Conservation (phyloP, 1,140 invertebrate species). For the Drosophila triauraria region DNA sequence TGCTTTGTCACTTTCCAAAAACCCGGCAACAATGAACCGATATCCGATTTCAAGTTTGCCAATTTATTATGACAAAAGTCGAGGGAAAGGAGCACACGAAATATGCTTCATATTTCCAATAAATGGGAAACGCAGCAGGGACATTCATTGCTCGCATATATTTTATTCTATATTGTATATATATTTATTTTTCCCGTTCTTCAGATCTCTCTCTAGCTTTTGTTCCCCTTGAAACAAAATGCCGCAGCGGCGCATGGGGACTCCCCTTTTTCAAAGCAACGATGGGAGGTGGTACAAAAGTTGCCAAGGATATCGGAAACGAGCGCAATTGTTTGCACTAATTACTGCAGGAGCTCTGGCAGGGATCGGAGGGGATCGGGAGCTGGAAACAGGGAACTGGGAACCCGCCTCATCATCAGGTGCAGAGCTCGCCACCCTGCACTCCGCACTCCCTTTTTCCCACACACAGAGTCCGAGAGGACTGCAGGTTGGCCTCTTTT, state of each 20-base stretch:
- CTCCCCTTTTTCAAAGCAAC: background rate
- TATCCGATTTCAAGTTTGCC: slow-evolving; percentile 71
- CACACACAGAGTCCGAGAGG: slow-evolving; percentile 13
- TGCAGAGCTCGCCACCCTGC: slow-evolving; percentile 7
- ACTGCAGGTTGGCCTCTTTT: slow-evolving; percentile 58
- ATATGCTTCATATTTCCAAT: slow-evolving; percentile 59
- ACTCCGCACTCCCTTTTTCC: slow-evolving; percentile 5
- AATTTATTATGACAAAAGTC: slow-evolving; percentile 59
- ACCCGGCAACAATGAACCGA: slow-evolving; percentile 37
- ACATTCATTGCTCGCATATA: background rate
- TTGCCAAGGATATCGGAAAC: slow-evolving; percentile 65
- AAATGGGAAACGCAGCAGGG: slow-evolving; percentile 12
- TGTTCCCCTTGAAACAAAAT: slow-evolving; percentile 61
- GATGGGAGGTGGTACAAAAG: slow-evolving; percentile 11
- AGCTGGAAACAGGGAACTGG: too few relatives aligned
- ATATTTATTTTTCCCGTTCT: slow-evolving; percentile 9
- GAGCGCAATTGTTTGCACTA: slow-evolving; percentile 80
- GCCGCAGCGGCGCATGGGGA: slow-evolving; percentile 26
- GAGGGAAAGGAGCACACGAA: slow-evolving; percentile 14
- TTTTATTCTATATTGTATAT: background rate
- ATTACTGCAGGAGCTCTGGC: slow-evolving; percentile 57
- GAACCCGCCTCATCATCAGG: slow-evolving; percentile 2
- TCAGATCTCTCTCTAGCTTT: background rate
- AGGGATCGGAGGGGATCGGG: background rate
- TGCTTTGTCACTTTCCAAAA: slow-evolving; percentile 42